Conservation (phyloP, 2,113 vertebrate genomes). For the Poeciliopsis retropinna region DNA sequence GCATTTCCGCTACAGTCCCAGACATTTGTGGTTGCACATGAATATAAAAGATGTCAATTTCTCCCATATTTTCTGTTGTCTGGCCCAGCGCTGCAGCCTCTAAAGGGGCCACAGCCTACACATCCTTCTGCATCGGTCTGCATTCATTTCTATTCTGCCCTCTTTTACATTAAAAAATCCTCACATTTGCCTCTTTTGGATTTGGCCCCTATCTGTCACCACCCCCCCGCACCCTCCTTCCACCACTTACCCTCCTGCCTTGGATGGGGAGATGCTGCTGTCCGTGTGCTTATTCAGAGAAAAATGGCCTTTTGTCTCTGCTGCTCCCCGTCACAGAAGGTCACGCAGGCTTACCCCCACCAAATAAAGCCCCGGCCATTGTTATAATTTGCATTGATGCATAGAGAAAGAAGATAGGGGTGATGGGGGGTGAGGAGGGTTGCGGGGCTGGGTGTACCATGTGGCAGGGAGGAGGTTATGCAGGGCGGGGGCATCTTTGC, state of each 20-base stretch:
- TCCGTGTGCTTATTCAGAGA: conserved; percentile 75
- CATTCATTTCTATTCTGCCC: conserved; percentile 57
- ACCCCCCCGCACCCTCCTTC: not conserved
- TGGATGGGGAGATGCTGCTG: conserved; percentile 59
- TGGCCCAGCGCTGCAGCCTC: conserved; percentile 25
- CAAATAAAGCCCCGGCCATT: conserved; percentile 78
- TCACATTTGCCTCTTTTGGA: conserved; percentile 59
- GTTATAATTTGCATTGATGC: conserved; percentile 85
- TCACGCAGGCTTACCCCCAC: conserved; percentile 81
- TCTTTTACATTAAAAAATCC: conserved; percentile 56
- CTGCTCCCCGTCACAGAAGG: conserved; percentile 78
- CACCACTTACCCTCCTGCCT: conserved; percentile 4
- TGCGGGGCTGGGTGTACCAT: conserved; percentile 32
- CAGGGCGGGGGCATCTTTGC: conserved; percentile 70
- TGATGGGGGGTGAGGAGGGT: conserved; percentile 28
- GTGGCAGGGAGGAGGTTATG: conserved; percentile 64
- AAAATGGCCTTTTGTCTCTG: conserved; percentile 80
- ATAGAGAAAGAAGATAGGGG: conserved; percentile 72
- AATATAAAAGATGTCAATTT: conserved; percentile 47
- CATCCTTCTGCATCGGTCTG: conserved; percentile 38
- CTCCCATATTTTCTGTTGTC: conserved; percentile 40
- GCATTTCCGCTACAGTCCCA: not conserved
- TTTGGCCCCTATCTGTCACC: conserved; percentile 38
- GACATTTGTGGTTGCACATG: not conserved
- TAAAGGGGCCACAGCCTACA: conserved; percentile 17